Conservation (phyloP, 2,113 vertebrate genomes). For the Rhabdomys dilectus region DNA sequence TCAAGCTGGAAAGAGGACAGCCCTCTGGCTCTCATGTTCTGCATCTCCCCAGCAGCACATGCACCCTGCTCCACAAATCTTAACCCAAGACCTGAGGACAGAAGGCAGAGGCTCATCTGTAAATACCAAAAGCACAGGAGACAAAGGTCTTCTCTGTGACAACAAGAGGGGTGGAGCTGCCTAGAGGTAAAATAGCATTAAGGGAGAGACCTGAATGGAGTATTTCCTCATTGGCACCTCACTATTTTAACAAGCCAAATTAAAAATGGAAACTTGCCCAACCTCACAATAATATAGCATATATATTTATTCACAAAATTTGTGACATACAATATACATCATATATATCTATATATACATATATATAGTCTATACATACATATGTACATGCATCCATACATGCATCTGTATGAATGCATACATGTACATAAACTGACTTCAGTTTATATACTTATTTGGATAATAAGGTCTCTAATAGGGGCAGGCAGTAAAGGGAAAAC, state of each 20-base stretch:
- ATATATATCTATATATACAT: not conserved
- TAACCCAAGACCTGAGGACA: not conserved
- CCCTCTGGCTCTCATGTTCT: not conserved
- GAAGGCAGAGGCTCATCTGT: not conserved
- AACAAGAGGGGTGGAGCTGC: not conserved
- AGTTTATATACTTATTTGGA: not conserved
- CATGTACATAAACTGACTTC: not conserved
- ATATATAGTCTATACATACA: not conserved
- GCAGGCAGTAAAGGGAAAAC: slow-evolving; percentile 15
- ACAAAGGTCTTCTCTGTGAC: not conserved
- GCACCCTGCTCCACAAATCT: not conserved
- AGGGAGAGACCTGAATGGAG: not conserved
- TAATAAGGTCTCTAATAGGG: not conserved
- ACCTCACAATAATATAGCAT: not conserved
- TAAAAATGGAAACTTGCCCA: not conserved
- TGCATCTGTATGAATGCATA: not conserved
- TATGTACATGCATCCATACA: not conserved
- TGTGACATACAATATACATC: not conserved
- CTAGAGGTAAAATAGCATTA: not conserved
- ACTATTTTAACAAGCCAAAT: not conserved
- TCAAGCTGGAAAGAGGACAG: not conserved
- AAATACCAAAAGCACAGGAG: not conserved
- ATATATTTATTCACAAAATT: not conserved
- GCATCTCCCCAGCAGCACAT: not conserved
- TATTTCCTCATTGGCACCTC: not conserved